Base-by-base conservation (phyloP, 64 coral and sea anemone genomes). In the Dendronephthya gigantea region DNA sequence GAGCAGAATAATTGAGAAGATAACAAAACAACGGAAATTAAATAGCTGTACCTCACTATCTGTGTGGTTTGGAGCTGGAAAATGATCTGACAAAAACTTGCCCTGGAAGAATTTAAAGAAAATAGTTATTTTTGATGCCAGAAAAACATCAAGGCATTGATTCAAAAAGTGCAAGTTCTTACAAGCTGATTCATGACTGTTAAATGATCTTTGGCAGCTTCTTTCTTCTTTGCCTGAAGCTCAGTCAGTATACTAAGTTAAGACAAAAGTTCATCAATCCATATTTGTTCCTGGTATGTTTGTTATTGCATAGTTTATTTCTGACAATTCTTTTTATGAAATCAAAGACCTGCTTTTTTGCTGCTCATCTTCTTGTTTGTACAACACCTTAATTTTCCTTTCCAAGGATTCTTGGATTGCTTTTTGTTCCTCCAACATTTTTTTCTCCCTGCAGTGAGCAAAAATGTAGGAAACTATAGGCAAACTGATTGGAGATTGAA, bases 71-170 rank as follows among this genome's bases (percentile, higher is more conserved):
- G 94, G 94, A 7, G 87, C 75, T 23, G 94, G 94, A 48, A 91
- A 97, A 50, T 93, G 90, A 31, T 90, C 50, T 23, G 86, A 84
- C 49, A 97, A 75, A 49, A 97, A 97, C 19, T 89, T 84, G 1
- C 91, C 94, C 94, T 97, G 47, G 4, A 40, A 88, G 66, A 39
- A 35, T 32, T 86, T 30, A 13, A 19, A 29, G 30, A 19, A 79
- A 34, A 4, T 74, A 74, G 1, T 30, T 2, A n/a, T n/a, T n/a
- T n/a, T n/a, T n/a, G n/a, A n/a, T 62, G 55, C 25, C 19, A 62
- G 25, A 22, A 16, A 58, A 58, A 62, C 19, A 1, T 52, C 1
- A 62, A 27, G 55, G 4, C 0, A 62, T n/a, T n/a, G n/a, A n/a
- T n/a, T n/a, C n/a, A n/a, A n/a, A n/a, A n/a, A n/a, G n/a, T 5